Percentiles rank a stretch among this genome's conserved stretches.
These are phyloP conservation scores for Blastobasis lacticolella DNA, from an alignment of 2,888 invertebrate genomes.

Conservation along the genomic window DNA sequence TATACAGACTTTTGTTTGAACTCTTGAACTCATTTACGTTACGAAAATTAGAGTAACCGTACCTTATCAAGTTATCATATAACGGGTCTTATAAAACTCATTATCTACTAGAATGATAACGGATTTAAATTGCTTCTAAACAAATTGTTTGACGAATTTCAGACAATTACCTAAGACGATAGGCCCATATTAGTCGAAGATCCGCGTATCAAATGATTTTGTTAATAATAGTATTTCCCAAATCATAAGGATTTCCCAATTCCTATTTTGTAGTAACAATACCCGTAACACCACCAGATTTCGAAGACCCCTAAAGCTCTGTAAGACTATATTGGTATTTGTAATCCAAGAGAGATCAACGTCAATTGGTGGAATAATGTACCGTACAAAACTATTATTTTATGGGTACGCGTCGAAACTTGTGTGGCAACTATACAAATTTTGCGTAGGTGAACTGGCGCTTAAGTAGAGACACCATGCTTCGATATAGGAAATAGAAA, in stretches of 20 bases:
- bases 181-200: too few relatives aligned
- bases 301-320: background rate
- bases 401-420: conserved; percentile 5
- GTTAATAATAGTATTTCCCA: conserved; percentile 4
- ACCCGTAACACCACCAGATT: background rate
- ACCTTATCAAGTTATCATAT: too few relatives aligned
- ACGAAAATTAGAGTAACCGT: too few relatives aligned
- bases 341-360: background rate
- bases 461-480: conserved; percentile 5
- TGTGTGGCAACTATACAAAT: conserved; percentile 12
- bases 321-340: background rate
- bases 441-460: conserved; percentile 18
- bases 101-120: too few relatives aligned
- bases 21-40: too few relatives aligned
- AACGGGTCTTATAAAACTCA: too few relatives aligned
- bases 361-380: conserved; percentile 1
- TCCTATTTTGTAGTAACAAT: conserved; percentile 1
- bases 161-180: too few relatives aligned
- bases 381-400: conserved; percentile 5
- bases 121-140: too few relatives aligned
- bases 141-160: too few relatives aligned
- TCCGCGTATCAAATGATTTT: background rate
- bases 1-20: too few relatives aligned
- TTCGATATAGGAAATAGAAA: background rate
- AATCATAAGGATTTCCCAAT: conserved; percentile 7